Percentiles rank a stretch among this genome's conserved stretches.
Conservation (phyloP, 92 coral and sea anemone genomes). For the Porites evermanni region DNA sequence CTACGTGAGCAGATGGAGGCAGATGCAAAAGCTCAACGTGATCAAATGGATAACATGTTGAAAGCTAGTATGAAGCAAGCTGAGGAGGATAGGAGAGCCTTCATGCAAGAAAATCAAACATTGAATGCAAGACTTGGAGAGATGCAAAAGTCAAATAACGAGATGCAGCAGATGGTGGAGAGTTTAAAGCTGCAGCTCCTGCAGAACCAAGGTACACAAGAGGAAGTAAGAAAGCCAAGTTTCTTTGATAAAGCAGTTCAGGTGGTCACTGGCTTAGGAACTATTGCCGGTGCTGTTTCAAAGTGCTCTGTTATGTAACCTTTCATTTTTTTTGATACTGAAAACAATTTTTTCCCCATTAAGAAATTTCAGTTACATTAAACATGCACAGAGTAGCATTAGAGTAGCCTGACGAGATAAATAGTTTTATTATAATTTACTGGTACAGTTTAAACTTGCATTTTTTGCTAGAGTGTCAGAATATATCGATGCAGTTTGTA, state of each 20-base stretch:
- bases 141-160: conserved; percentile 23
- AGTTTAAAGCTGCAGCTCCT: conserved; percentile 7
- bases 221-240: conserved; percentile 18
- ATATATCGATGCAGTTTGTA: too few species aligned
- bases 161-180: conserved; percentile 2
- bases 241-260: conserved; percentile 32
- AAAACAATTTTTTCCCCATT: too few species aligned
- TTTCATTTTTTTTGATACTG: background rate
- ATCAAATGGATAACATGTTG: conserved; percentile 71
- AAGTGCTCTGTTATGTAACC: conserved; percentile 31
- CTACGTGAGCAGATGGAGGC: conserved; percentile 56
- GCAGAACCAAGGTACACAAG: conserved; percentile 2
- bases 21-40: conserved; percentile 46
- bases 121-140: conserved; percentile 8
- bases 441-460: too few species aligned
- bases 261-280: background rate
- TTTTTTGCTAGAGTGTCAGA: too few species aligned
- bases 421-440: too few species aligned
- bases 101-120: conserved; percentile 38
- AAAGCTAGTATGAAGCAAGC: conserved; percentile 57
- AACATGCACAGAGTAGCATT: too few species aligned
- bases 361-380: too few species aligned
- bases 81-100: conserved; percentile 42
- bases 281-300: conserved; percentile 7
- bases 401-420: too few species aligned